Evolutionary conservation across 2,888 invertebrate species (phyloP).

Genomic region (Pterostichus niger): DNA sequence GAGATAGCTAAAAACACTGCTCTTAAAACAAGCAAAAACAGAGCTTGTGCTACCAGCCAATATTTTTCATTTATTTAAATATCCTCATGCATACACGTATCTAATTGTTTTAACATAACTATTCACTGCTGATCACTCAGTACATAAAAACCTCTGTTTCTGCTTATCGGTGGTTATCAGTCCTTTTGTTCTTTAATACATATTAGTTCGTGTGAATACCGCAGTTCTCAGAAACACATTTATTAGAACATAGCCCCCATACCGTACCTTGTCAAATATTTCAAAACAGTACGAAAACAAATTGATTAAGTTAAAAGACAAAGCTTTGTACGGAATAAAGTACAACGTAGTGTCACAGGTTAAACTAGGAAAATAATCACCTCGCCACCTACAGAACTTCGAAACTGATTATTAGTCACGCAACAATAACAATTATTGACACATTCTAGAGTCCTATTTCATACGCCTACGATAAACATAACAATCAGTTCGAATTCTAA

Average conservation of each 20-base stretch:
- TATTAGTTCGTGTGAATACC: neutral
- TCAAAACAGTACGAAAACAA: conserved; percentile 21
- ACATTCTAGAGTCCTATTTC: conserved; percentile 47
- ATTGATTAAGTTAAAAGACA: conserved; percentile 14
- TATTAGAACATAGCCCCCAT: neutral
- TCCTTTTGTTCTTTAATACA: no score
- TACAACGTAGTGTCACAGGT: neutral
- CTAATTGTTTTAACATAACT: no score
- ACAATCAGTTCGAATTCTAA: conserved; percentile 26
- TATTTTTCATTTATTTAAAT: no score
- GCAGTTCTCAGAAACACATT: neutral
- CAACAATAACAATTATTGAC: conserved; percentile 59
- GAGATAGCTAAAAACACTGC: no score
- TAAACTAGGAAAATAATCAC: conserved; percentile 32
- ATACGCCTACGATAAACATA: conserved; percentile 35
- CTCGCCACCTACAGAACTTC: conserved; percentile 44
- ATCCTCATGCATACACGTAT: no score
- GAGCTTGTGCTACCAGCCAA: no score
- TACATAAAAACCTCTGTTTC: no score
- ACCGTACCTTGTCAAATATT: neutral
- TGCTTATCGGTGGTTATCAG: no score
- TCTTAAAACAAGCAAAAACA: no score
- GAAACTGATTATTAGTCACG: conserved; percentile 53
- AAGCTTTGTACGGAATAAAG: neutral
- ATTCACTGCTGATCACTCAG: no score